Base-by-base conservation (phyloP, 2,113 vertebrate species). In the Labeo catla region DNA sequence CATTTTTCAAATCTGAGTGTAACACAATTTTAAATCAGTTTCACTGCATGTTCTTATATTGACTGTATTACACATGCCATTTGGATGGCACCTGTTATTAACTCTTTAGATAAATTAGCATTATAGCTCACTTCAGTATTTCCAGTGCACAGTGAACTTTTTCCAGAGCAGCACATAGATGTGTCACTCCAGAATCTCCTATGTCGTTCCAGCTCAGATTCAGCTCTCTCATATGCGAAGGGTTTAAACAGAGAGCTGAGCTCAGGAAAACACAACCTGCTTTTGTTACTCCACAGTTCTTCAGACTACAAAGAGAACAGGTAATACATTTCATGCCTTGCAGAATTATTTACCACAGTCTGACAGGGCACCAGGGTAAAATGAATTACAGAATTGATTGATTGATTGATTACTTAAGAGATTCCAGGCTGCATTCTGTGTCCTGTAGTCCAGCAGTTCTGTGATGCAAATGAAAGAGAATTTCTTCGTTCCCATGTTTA, bases 1-100 rank as follows among this genome's bases (percentile, higher is more conserved):
- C 83, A 84, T 23, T 63, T 63, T 9, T 49, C n/a, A 54, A 84
- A 10, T 9, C 83, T 84, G 83, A 34, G n/a, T 19, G 13, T 23
- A 61, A 57, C 13, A 15, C 45, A 12, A 90, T 93, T 9, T 39
- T 19, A 80, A 80, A 89, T 89, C 28, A 28, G 28, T 28, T 28
- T 15, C 92, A 86, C 79, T 92, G 90, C 86, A 93, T 88, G 89
- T 23, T 4, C 5, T 52, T 61, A 93, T 84, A 21, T 47, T 89
- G 4, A 68, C 21, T 8, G 9, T 45, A 52, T 13, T 54, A 4
- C 52, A 54, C 3, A 16, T 54, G 1, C 21, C 2, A 21, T n/a
- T 61, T 61, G 59, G 19, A n/a, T 61, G 59, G 28, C 28, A 28
- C 28, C 28, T 28, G 28, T 28, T 28, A 28, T 28, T 28, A 28